Conservation (phyloP, 1,140 invertebrate genomes). For the Lasioglossum baleicum region DNA sequence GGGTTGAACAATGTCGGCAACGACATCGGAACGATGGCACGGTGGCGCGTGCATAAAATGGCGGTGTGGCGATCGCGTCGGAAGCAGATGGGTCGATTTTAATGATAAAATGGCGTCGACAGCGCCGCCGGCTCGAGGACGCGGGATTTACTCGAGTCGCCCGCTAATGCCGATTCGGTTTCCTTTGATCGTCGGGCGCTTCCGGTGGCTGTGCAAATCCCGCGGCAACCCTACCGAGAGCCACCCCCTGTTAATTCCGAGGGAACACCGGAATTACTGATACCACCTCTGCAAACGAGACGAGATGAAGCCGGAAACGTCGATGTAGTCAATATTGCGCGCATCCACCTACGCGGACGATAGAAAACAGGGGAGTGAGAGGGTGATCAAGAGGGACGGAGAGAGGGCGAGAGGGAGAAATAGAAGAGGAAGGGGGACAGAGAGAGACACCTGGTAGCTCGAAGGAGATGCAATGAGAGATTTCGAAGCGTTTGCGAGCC, state of each 20-base stretch:
- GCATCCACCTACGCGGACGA: background rate
- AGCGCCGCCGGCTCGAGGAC: background rate
- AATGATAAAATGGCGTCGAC: background rate
- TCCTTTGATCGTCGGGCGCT: slow-evolving; percentile 55
- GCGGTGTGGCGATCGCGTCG: too few species aligned
- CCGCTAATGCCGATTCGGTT: slow-evolving; percentile 24
- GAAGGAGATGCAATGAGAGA: slow-evolving; percentile 32
- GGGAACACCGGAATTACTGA: slow-evolving; percentile 46
- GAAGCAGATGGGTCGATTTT: background rate
- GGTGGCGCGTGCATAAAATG: too few species aligned
- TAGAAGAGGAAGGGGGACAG: background rate
- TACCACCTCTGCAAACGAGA: slow-evolving; percentile 30
- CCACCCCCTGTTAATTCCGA: slow-evolving; percentile 33
- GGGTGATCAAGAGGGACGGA: background rate
- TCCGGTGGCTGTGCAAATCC: slow-evolving; percentile 33
- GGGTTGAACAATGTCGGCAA: too few species aligned
- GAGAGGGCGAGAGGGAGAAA: background rate
- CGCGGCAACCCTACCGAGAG: slow-evolving; percentile 3
- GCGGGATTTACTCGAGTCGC: slow-evolving; percentile 10
- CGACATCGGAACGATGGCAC: background rate
- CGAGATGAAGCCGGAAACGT: slow-evolving; percentile 13
- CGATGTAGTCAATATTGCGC: slow-evolving; percentile 24
- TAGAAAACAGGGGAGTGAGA: background rate
- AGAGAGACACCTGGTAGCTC: slow-evolving; percentile 11
- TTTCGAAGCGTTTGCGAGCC: slow-evolving; percentile 42